Percentiles rank a stretch among this genome's conserved stretches.
phyloP scores from a whole-genome alignment of 2,113 vertebrate species.

The Tringa solitaria region DNA sequence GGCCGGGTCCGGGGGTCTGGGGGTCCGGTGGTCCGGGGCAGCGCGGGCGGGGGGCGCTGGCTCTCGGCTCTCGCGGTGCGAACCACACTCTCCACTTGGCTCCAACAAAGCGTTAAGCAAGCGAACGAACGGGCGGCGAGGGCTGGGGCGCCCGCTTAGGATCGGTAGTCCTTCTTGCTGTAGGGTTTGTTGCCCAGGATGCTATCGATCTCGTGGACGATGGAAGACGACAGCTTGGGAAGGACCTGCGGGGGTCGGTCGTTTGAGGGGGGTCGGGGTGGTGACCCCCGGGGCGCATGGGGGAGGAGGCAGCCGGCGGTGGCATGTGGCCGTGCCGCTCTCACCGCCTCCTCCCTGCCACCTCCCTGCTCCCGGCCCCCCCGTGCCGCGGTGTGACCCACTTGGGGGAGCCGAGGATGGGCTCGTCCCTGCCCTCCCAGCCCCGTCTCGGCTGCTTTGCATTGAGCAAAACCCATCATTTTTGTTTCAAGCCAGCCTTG shows the following conservation, averaged over 20 bases:
- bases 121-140: constrained; percentile 76
- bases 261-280: neutral
- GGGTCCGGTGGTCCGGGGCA: neutral
- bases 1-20: neutral
- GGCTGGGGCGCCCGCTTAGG: constrained; percentile 76
- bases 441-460: neutral
- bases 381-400: neutral
- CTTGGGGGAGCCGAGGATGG: neutral
- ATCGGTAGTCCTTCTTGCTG: constrained; percentile 99
- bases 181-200: constrained; percentile 99
- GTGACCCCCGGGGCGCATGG: rapidly evolving
- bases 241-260: constrained; percentile 82
- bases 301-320: rapidly evolving
- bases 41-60: constrained; percentile 1
- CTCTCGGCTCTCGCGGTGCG: constrained; percentile 14
- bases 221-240: constrained; percentile 96
- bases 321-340: neutral
- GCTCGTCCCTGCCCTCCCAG: neutral
- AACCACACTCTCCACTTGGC: constrained; percentile 62
- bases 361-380: neutral
- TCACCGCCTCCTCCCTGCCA: neutral
- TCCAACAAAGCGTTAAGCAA: constrained; percentile 81
- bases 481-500: neutral
- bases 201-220: constrained; percentile 96
- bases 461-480: neutral